Percentiles rank a stretch among this genome's conserved stretches.
phyloP scores from a whole-genome alignment of 1,140 invertebrate genomes.

The Octopus sinensis region DNA sequence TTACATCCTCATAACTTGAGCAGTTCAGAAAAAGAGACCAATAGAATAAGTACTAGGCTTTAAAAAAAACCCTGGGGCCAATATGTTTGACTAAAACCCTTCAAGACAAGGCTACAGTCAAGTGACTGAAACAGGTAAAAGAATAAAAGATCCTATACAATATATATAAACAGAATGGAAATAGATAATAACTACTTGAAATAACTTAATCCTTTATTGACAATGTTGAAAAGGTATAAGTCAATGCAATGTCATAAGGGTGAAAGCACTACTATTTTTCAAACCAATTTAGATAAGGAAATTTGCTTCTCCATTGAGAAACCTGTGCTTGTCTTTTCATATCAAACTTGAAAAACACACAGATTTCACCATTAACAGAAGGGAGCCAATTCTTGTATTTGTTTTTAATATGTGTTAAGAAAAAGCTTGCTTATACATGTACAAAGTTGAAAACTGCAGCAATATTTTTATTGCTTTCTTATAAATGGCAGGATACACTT shows the following conservation, averaged over 20 bases:
- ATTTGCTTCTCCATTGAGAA: not conserved
- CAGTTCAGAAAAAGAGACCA: too few relatives aligned
- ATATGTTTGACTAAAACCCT: too few relatives aligned
- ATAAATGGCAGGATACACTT: not conserved
- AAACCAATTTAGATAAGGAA: conserved; percentile 6
- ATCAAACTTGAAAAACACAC: not conserved
- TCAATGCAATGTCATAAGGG: not conserved
- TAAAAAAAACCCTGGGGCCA: too few relatives aligned
- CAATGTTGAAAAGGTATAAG: not conserved
- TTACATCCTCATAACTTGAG: too few relatives aligned
- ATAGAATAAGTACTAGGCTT: too few relatives aligned
- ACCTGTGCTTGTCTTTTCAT: not conserved
- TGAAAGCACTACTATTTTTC: conserved; percentile 1
- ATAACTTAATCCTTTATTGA: too few relatives aligned
- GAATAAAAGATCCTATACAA: too few relatives aligned
- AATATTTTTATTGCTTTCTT: conserved; percentile 6
- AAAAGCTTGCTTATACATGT: conserved; percentile 1
- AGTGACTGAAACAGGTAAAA: too few relatives aligned
- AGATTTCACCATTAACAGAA: not conserved
- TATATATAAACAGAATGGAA: too few relatives aligned
- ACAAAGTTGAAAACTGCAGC: not conserved
- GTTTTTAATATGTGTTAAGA: not conserved
- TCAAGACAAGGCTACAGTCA: too few relatives aligned
- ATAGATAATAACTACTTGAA: too few relatives aligned
- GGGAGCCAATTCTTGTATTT: not conserved